Evolutionary conservation across 2,888 invertebrate species (phyloP).

Genomic region (Eurois occulta): DNA sequence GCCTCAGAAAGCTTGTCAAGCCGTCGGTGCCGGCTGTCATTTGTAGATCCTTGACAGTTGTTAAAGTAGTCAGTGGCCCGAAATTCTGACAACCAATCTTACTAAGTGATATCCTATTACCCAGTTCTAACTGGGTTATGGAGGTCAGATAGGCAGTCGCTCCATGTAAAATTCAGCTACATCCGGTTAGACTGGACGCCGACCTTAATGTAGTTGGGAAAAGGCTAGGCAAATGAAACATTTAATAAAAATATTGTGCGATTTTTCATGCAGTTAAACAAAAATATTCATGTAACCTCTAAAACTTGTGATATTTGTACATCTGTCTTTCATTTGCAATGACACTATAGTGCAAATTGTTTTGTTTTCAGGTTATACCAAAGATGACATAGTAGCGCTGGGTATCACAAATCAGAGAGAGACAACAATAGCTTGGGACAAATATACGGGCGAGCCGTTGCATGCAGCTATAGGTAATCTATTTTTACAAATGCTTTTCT

Average conservation of each 20-base stretch:
- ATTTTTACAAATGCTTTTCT: background rate
- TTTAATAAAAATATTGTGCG: background rate
- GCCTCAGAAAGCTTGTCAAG: too few species aligned
- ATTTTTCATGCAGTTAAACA: background rate
- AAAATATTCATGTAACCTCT: background rate
- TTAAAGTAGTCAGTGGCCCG: too few species aligned
- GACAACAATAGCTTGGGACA: slow-evolving; percentile 99
- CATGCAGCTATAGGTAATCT: slow-evolving; percentile 97
- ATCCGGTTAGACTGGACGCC: too few species aligned
- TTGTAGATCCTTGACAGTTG: too few species aligned
- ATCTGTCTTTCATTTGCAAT: background rate
- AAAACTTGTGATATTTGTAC: background rate
- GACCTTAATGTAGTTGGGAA: too few species aligned
- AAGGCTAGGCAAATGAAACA: too few species aligned
- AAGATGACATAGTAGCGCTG: slow-evolving; percentile 94
- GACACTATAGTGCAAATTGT: background rate
- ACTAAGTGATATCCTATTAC: too few species aligned
- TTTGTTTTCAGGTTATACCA: slow-evolving; percentile 85
- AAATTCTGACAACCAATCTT: too few species aligned
- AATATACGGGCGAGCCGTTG: slow-evolving; percentile 96
- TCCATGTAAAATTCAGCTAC: too few species aligned
- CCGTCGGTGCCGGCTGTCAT: too few species aligned
- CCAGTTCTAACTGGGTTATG: too few species aligned
- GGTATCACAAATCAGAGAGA: slow-evolving; percentile 99
- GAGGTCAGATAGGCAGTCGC: too few species aligned